Evolutionary conservation across 37 sponge, comb jelly and placozoan genomes (phyloP), one percentile per base, ranked within the genome.

Genomic region (Geodia barretti): DNA sequence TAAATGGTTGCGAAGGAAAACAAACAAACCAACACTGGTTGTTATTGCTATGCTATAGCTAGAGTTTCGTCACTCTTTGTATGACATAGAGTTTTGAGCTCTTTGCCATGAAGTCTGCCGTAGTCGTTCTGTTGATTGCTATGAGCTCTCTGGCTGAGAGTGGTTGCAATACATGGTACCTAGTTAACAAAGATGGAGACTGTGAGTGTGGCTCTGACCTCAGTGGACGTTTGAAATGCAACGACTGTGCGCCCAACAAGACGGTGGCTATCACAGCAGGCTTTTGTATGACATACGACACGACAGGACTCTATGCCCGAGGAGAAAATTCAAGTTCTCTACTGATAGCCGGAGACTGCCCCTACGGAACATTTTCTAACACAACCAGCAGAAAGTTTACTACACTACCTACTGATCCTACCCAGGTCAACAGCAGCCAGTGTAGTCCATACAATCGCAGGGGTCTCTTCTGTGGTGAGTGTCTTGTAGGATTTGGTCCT

Each of bases 271-370:
- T 47, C 54, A 47, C 11, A 17, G 54, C 54, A 17, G 68, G 68
- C 29, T 68, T 33, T 33, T 68, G 68, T 33, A 68, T 68, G 29
- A 68, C 68, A 29, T 68, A 31, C 68, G n/a, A n/a, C n/a, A n/a
- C n/a, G n/a, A n/a, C n/a, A n/a, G n/a, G n/a, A n/a, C n/a, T n/a
- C n/a, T n/a, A n/a, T n/a, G n/a, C n/a, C n/a, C n/a, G n/a, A n/a
- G 31, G 7, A 14, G 54, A 68, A 20, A 68, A 32, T 29, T 7
- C 34, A 29, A 68, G 31, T 31, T 21, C 9, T 20, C 33, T 30
- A 1, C 30, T 29, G 25, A 32, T 4, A 68, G 5, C 31, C 31
- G 68, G 68, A 1, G 34, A 68, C 1, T 68, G 68, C 31, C 32
- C 68, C 2, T 68, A 68, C 33, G 34, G 30, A 32, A 21, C 29